Base-by-base conservation (phyloP, 2,888 invertebrate genomes). In the Erebia ligea region DNA sequence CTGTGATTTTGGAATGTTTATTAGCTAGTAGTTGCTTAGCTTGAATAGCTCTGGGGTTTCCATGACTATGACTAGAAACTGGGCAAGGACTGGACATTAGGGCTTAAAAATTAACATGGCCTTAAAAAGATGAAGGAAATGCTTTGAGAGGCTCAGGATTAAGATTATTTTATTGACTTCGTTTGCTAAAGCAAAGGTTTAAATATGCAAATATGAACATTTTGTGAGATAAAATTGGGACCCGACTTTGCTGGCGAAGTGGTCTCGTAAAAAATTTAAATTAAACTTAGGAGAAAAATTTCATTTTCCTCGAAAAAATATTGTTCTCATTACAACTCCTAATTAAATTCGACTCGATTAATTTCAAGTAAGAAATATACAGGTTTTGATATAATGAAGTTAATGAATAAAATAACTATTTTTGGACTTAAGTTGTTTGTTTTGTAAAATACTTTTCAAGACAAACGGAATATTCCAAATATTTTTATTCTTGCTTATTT, bases 201-300 rank as follows among this genome's bases (percentile, higher is more conserved):
- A n/a, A n/a, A n/a, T n/a, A n/a, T n/a, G n/a, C n/a, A n/a, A n/a
- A n/a, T n/a, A n/a, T n/a, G 17, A 19, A 10, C 10, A 19, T 54
- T 17, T n/a, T 3, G n/a, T 42, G 42, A 42, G 11, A 42, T 2
- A 42, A 42, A 52, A 52, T 56, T 57, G 13, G 17, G 17, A 42
- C 11, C 3, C 8, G 62, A 48, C 62, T 62, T 62, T 62, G 62
- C 62, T 62, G 62, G 62, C 62, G 48, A 62, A 62, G 62, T 17
- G 17, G 10, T 52, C 52, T 13, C 34, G 34, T 34, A 34, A 50
- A 54, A 1, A 2, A 10, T 9, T 19, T 19, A 19, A 50, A 34
- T 34, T 58, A 40, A 15, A 15, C n/a, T 58, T 42, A 59, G 17
- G 10, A 40, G 59, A 42, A 40, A 42, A 17, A 42, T 40, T 40